Base-by-base conservation (phyloP, 2,888 invertebrate genomes). In the Mylabris sibirica region DNA sequence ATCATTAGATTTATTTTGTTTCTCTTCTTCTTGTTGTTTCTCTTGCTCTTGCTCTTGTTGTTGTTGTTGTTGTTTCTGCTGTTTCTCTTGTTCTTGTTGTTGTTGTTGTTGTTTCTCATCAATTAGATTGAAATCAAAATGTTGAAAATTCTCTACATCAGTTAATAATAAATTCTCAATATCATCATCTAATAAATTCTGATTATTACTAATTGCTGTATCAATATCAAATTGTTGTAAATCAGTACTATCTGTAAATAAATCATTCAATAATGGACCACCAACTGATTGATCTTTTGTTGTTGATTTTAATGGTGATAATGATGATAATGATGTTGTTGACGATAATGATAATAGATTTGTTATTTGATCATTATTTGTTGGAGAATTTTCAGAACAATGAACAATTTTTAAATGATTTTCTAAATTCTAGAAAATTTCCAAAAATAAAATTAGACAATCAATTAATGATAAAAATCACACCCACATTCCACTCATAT, bases 61-160 rank as follows among this genome's bases (percentile, higher is more conserved):
- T n/a, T 30, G 30, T 30, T 30, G 30, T 30, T 77, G 78, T 34
- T 72, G 64, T 62, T 75, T 74, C 8, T 68, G n/a, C n/a, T n/a
- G n/a, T n/a, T n/a, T n/a, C n/a, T n/a, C n/a, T n/a, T n/a, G n/a
- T n/a, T n/a, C n/a, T n/a, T n/a, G n/a, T n/a, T n/a, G n/a, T n/a
- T 30, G 30, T 30, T 30, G 30, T 30, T 77, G 78, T 34, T 72
- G 64, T 62, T 75, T 74, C 8, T 68, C 68, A 65, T 74, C 77
- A 66, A 69, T 80, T 74, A 80, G 71, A 34, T 83, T 82, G 65
- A 81, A 81, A 74, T 83, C 80, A 66, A 82, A 82, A 72, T 81
- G 77, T 65, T 81, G 67, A n/a, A 79, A 71, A 75, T 78, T 79
- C 61, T 83, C 82, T 5, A 79, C 83, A 41, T 68, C 76, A 49